Evolutionary conservation across 2,888 invertebrate genomes (phyloP).

Genomic region (Rhabditophanes sp.): DNA sequence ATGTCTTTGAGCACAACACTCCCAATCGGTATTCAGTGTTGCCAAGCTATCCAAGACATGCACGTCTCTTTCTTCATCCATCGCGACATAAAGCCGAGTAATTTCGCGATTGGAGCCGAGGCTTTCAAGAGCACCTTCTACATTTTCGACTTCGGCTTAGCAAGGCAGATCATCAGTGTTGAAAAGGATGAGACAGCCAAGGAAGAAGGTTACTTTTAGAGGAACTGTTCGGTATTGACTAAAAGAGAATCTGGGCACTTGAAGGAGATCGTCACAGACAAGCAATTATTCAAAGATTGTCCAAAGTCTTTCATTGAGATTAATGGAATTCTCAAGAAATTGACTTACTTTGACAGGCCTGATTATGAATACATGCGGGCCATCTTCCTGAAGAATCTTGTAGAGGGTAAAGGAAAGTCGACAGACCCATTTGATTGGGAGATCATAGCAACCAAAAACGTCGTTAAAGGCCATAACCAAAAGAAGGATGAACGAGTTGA

Average conservation of each 20-base stretch:
- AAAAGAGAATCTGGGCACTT: constrained; percentile 19
- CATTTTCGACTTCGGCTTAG: constrained; percentile 34
- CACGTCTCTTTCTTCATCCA: constrained; percentile 1
- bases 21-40: constrained; percentile 6
- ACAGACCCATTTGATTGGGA: no score
- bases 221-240: constrained; percentile 88
- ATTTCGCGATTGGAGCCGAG: constrained; percentile 22
- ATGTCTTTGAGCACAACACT: constrained; percentile 12
- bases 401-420: constrained; percentile 14
- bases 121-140: constrained; percentile 15
- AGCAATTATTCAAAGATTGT: constrained; percentile 16
- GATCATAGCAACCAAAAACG: no score
- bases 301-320: constrained; percentile 21
- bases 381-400: constrained; percentile 17
- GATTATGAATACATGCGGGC: constrained; percentile 17
- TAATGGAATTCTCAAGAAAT: constrained; percentile 12
- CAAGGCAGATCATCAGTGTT: constrained; percentile 24
- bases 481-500: no score
- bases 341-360: constrained; percentile 22
- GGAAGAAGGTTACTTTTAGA: constrained; percentile 61
- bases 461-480: no score
- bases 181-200: constrained; percentile 52
- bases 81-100: constrained; percentile 25
- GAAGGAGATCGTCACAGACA: constrained; percentile 21
- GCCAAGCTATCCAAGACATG: constrained; percentile 14